These are phyloP conservation scores for Paraplagusia blochii DNA, from an alignment of 2,113 vertebrate genomes.

Conservation along the genomic window DNA sequence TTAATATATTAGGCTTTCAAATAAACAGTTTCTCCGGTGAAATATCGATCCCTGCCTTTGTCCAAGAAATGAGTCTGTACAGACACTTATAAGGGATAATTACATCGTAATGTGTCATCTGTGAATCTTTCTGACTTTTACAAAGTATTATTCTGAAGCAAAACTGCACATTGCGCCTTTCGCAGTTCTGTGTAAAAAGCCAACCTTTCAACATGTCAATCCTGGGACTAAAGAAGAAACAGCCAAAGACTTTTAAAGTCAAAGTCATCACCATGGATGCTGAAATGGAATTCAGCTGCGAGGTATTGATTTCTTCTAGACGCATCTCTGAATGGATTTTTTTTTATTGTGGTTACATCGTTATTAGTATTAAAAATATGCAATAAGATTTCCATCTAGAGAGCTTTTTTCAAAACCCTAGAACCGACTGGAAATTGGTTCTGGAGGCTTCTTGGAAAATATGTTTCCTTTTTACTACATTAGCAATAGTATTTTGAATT, in stretches of 20 bases:
- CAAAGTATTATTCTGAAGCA: background rate
- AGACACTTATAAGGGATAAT: background rate
- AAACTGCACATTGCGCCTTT: background rate
- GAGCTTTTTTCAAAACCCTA: too few relatives aligned
- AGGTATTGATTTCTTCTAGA: constrained; percentile 71
- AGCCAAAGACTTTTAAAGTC: constrained; percentile 91
- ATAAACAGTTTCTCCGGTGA: background rate
- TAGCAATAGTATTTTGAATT: too few relatives aligned
- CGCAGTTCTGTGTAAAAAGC: constrained; percentile 16
- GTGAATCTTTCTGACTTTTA: background rate
- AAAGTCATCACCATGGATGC: constrained; percentile 90
- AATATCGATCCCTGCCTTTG: too few relatives aligned
- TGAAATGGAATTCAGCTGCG: constrained; percentile 93
- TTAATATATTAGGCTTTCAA: background rate
- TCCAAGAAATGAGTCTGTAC: too few relatives aligned
- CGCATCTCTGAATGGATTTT: background rate
- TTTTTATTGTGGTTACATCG: too few relatives aligned
- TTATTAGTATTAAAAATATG: too few relatives aligned
- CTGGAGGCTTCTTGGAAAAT: too few relatives aligned
- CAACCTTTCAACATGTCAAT: constrained; percentile 80
- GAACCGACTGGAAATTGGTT: too few relatives aligned
- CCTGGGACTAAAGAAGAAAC: constrained; percentile 89
- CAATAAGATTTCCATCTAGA: too few relatives aligned
- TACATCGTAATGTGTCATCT: background rate
- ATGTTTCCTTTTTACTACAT: too few relatives aligned